These are phyloP conservation scores for Aurelia sp. DNA, from an alignment of 30 jellyfish, hydroid and myxozoan genomes.

Conservation along the genomic window DNA sequence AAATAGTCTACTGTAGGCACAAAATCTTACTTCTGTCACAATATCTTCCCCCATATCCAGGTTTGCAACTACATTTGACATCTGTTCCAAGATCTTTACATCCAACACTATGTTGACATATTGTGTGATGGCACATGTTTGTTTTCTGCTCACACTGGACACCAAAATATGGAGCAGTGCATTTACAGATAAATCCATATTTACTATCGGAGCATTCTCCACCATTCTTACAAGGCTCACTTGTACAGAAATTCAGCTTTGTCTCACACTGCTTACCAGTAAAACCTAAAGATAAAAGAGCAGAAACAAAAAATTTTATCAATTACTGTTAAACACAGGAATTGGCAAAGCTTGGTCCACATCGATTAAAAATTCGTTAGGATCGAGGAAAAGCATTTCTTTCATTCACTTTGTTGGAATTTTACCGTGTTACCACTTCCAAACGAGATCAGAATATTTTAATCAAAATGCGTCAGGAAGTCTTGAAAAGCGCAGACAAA, in stretches of 20 bases:
- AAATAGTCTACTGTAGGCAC: no score
- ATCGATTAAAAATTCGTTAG: no score
- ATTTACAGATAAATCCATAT: constrained; percentile 77
- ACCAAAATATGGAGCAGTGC: constrained; percentile 82
- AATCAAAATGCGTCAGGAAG: no score
- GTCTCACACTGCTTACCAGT: constrained; percentile 82
- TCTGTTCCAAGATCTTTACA: constrained; percentile 80
- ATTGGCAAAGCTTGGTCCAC: no score
- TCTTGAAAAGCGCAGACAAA: no score
- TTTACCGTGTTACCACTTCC: no score
- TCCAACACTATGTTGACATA: constrained; percentile 87
- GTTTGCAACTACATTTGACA: constrained; percentile 85
- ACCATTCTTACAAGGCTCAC: constrained; percentile 85
- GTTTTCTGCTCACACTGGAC: constrained; percentile 63
- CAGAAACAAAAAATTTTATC: not conserved
- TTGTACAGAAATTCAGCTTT: constrained; percentile 76
- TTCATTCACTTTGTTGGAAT: no score
- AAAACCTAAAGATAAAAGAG: constrained; percentile 22
- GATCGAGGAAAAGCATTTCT: no score
- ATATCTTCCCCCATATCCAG: constrained; percentile 91
- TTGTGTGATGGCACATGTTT: constrained; percentile 90
- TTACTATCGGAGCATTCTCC: constrained; percentile 81
- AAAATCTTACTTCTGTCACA: constrained; percentile 85
- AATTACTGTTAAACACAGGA: not conserved
- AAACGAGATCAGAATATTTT: no score